phyloP scores from a whole-genome alignment of 92 coral and sea anemone genomes.

The Palythoa heliodiscus region DNA sequence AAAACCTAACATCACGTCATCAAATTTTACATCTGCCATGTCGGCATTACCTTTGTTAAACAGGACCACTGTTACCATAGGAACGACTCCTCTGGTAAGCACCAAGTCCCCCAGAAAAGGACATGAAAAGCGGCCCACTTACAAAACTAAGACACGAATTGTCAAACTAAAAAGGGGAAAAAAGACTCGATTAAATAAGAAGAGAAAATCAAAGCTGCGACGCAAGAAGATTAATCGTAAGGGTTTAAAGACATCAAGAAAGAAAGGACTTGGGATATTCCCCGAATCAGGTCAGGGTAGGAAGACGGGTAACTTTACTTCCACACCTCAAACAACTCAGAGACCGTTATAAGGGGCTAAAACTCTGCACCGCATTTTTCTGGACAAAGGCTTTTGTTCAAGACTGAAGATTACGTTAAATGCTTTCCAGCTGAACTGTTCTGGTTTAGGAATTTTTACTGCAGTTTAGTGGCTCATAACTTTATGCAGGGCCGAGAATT shows the following conservation, averaged over 20 bases:
- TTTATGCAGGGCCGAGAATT: too few species aligned
- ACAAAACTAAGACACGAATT: background rate
- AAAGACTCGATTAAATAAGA: constrained; percentile 21
- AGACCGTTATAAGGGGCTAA: too few species aligned
- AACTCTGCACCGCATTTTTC: too few species aligned
- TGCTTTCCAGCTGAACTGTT: too few species aligned
- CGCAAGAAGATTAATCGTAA: constrained; percentile 19
- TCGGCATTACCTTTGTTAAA: background rate
- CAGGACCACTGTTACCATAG: background rate
- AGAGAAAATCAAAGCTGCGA: constrained; percentile 29
- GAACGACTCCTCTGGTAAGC: background rate
- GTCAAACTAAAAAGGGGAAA: background rate
- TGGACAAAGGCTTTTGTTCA: too few species aligned
- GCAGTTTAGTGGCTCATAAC: too few species aligned
- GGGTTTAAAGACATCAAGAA: background rate
- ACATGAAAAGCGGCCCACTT: background rate
- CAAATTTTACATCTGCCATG: background rate
- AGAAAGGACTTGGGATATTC: background rate
- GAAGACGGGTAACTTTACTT: too few species aligned
- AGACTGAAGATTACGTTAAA: too few species aligned
- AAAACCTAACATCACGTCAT: background rate
- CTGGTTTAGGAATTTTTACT: too few species aligned
- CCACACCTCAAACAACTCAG: too few species aligned
- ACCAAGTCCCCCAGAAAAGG: background rate
- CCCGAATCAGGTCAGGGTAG: too few species aligned